A percentile compares a stretch with the other conserved stretches of the same genome.
Evolutionary conservation across 1,140 invertebrate genomes (phyloP).

Genomic region (Atta colombica): DNA sequence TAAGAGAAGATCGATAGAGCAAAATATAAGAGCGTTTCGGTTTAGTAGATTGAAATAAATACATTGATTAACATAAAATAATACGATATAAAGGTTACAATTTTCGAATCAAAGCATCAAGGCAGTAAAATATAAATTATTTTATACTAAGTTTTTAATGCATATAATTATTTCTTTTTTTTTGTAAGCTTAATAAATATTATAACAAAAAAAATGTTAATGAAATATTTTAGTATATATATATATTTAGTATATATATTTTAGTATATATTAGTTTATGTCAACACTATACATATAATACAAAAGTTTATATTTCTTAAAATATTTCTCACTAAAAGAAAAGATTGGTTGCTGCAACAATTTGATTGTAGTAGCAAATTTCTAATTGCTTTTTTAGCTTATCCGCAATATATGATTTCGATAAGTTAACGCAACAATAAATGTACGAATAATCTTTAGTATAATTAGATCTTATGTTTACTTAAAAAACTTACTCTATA

Average conservation of each 20-base stretch:
- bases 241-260: no score
- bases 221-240: not conserved
- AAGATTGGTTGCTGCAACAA: no score
- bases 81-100: not conserved
- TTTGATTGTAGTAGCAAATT: no score
- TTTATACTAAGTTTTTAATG: not conserved
- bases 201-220: not conserved
- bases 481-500: not conserved
- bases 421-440: not conserved
- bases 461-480: not conserved
- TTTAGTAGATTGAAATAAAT: not conserved
- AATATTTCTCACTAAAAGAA: not conserved
- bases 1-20: conserved; percentile 23
- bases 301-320: not conserved
- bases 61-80: conserved; percentile 1
- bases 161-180: not conserved
- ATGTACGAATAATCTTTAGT: not conserved
- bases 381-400: no score
- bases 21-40: not conserved
- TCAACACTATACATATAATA: not conserved
- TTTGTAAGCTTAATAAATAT: not conserved
- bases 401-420: no score
- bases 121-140: not conserved
- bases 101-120: not conserved
- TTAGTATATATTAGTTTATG: not conserved